These are phyloP conservation scores for Syndactyla subalaris DNA, from an alignment of 2,797 vertebrate species.

Conservation along the genomic window DNA sequence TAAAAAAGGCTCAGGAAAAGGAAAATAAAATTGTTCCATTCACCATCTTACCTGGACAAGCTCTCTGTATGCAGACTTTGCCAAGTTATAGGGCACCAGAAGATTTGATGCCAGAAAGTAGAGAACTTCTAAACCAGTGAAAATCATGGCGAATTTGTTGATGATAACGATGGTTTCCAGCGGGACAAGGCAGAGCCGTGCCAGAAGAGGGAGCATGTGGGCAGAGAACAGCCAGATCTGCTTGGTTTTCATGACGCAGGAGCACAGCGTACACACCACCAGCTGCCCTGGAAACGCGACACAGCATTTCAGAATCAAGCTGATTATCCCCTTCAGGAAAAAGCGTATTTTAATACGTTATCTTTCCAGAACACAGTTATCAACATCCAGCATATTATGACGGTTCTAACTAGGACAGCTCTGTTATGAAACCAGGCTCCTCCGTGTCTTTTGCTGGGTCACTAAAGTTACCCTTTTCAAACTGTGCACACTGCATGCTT, in stretches of 20 bases:
- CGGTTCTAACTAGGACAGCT: conserved; percentile 1
- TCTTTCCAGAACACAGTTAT: conserved; percentile 1
- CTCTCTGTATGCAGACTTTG: conserved; percentile 95
- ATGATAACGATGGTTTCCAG: conserved; percentile 96
- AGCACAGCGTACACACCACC: conserved; percentile 96
- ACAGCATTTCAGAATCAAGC: conserved; percentile 46
- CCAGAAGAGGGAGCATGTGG: conserved; percentile 96
- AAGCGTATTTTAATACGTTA: conserved; percentile 16
- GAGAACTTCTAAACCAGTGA: conserved; percentile 96
- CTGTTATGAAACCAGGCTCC: conserved; percentile 2
- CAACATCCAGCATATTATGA: background rate
- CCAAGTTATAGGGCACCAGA: conserved; percentile 95
- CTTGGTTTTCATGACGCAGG: conserved; percentile 98
- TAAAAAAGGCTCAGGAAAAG: background rate
- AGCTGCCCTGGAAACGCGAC: conserved; percentile 88
- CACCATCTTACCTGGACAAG: conserved; percentile 88
- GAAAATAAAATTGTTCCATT: rapidly evolving
- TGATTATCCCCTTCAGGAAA: conserved; percentile 41
- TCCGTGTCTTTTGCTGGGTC: background rate
- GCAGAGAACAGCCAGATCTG: conserved; percentile 99
- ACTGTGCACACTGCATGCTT: rapidly evolving
- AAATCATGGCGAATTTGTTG: conserved; percentile 99
- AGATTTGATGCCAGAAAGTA: conserved; percentile 97
- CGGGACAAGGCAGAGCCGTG: conserved; percentile 94
- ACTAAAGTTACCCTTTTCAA: background rate